Evolutionary conservation across 1,140 invertebrate genomes (phyloP).

Genomic region (Halotydeus destructor): DNA sequence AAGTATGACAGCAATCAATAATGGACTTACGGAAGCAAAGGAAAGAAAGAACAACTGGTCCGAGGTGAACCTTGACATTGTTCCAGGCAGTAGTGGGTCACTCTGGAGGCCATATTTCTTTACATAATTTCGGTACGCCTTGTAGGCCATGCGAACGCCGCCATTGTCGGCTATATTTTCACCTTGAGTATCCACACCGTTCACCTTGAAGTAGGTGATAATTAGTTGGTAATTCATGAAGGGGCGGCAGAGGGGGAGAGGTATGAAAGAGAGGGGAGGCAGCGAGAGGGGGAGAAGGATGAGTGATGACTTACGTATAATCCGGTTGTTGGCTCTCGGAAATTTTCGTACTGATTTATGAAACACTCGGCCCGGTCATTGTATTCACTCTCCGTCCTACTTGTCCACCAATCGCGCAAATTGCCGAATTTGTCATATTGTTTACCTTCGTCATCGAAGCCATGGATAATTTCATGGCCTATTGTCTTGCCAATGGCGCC

Average conservation of each 20-base stretch:
- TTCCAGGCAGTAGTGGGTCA: slow-evolving; percentile 2
- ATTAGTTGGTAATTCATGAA: not conserved
- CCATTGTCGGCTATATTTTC: slow-evolving; percentile 36
- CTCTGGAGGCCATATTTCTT: not conserved
- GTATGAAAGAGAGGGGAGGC: too few species aligned
- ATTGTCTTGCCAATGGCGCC: slow-evolving; percentile 19
- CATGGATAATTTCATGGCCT: slow-evolving; percentile 27
- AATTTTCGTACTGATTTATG: slow-evolving; percentile 62
- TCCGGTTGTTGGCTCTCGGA: slow-evolving; percentile 31
- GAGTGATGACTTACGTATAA: not conserved
- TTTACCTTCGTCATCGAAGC: slow-evolving; percentile 34
- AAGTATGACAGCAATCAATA: not conserved
- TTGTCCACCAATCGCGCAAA: slow-evolving; percentile 64
- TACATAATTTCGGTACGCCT: slow-evolving; percentile 10
- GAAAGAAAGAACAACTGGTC: slow-evolving; percentile 14
- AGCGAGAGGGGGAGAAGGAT: too few species aligned
- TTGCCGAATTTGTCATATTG: slow-evolving; percentile 77
- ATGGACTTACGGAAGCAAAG: slow-evolving; percentile 11
- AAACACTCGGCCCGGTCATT: slow-evolving; percentile 57
- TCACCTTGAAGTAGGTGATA: slow-evolving; percentile 38
- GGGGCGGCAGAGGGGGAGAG: too few species aligned
- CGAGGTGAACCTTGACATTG: not conserved
- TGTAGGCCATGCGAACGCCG: slow-evolving; percentile 32
- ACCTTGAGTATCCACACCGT: slow-evolving; percentile 18
- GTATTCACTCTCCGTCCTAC: slow-evolving; percentile 46